Conservation (phyloP, 2,888 invertebrate species). For the Dastarcus helophoroides region DNA sequence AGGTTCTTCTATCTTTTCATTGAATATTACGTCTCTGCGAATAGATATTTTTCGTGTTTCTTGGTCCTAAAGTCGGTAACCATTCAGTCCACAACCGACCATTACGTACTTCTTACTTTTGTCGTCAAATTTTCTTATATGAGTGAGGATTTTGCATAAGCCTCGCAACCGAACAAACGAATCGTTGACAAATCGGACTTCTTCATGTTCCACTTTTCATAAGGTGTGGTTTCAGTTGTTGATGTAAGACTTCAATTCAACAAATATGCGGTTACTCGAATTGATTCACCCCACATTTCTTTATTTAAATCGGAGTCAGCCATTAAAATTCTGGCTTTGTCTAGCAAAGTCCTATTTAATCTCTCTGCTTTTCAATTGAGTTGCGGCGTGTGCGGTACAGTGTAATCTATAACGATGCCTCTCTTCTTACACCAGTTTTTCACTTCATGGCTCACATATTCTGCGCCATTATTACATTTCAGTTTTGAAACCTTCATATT, state of each 20-base stretch:
- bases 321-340: slow-evolving; percentile 19
- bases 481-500: slow-evolving; percentile 15
- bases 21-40: no score
- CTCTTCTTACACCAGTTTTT: slow-evolving; percentile 14
- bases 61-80: no score
- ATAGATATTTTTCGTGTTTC: no score
- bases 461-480: slow-evolving; percentile 18
- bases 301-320: slow-evolving; percentile 18
- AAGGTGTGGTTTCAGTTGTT: slow-evolving; percentile 18
- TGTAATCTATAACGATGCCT: slow-evolving; percentile 15
- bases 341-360: slow-evolving; percentile 17
- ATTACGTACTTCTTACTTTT: no score
- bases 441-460: slow-evolving; percentile 13
- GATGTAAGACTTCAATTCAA: slow-evolving; percentile 20
- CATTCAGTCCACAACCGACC: no score
- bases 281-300: slow-evolving; percentile 24
- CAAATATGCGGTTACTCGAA: slow-evolving; percentile 18
- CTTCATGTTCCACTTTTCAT: slow-evolving; percentile 20
- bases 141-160: slow-evolving; percentile 22
- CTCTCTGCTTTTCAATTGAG: slow-evolving; percentile 16
- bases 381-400: slow-evolving; percentile 16
- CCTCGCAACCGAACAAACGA: slow-evolving; percentile 22
- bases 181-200: no score
- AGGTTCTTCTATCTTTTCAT: no score
- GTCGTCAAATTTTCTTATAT: no score